Evolutionary conservation across 2,888 invertebrate genomes (phyloP).

Genomic region (Parapristionchus giblindavisi): DNA sequence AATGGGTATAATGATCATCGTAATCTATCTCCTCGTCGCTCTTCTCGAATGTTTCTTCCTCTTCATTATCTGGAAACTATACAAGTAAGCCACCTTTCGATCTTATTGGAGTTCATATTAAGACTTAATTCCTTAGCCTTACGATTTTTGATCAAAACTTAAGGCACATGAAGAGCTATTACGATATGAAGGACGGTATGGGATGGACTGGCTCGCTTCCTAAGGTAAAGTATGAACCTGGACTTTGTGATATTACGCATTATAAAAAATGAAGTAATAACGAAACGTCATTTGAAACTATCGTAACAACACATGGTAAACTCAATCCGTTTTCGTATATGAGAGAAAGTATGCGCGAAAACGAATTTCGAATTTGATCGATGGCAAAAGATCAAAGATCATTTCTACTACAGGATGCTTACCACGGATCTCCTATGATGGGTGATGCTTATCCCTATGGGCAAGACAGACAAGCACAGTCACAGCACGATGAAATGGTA

Average conservation of each 20-base stretch:
- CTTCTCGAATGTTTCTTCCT: slow-evolving; percentile 67
- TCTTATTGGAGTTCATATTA: no score
- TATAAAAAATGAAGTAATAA: no score
- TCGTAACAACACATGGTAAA: neutral
- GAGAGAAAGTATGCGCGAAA: no score
- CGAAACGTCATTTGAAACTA: neutral
- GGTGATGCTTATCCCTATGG: slow-evolving; percentile 64
- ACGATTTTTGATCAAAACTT: slow-evolving; percentile 29
- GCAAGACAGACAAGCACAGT: slow-evolving; percentile 41
- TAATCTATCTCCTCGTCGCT: slow-evolving; percentile 66
- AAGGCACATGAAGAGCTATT: slow-evolving; percentile 65
- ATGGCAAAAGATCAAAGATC: neutral
- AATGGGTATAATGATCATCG: slow-evolving; percentile 65
- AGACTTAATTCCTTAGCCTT: neutral
- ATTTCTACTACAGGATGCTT: slow-evolving; percentile 48
- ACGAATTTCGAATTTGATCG: neutral
- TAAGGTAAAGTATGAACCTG: no score
- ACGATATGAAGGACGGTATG: slow-evolving; percentile 48
- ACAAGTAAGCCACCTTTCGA: slow-evolving; percentile 66
- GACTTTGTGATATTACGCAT: no score
- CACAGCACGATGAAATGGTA: slow-evolving; percentile 17
- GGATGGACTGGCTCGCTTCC: slow-evolving; percentile 35
- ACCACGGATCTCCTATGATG: slow-evolving; percentile 66
- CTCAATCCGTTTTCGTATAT: neutral
- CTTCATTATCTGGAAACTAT: slow-evolving; percentile 67